Base-by-base conservation (phyloP, 2,113 vertebrate species). In the Sus scrofa region DNA sequence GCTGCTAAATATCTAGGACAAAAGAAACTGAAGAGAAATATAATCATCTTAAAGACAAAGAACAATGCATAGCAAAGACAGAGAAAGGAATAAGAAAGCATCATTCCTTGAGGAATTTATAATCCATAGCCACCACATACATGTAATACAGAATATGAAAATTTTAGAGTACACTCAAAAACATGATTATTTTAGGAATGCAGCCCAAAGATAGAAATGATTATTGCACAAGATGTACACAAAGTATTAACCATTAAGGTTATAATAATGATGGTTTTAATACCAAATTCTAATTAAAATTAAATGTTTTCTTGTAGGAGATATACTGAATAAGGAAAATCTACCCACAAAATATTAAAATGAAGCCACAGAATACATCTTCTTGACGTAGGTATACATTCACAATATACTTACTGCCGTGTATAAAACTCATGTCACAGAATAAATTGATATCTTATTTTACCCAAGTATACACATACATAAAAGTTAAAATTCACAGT, bases 211-310 rank as follows among this genome's bases (percentile, higher is more conserved):
- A 58, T 84, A 37, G 18, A n/a, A 78, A 18, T 73, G 13, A 50
- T 90, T 84, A 82, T 62, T 95, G 2, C 3, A n/a, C 7, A 89
- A 73, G 22, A 89, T 32, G 1, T 62, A 30, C 8, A 37, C 7
- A 60, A 71, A 79, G 6, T 74, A 62, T 91, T 77, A 88, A 70
- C 14, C 4, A n/a, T 3, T 94, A 56, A 24, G 8, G 1, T 32
- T 78, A 3, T 67, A 73, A 56, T 14, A 58, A 78, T 3, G 39
- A 67, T 87, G 20, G 30, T 92, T 94, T 86, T 19, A 58, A 34
- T 52, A 70, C 19, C 9, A 71, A 91, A 70, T 70, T 87, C 5
- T n/a, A 71, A 82, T 88, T 79, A 93, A 94, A 88, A 75, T 83
- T 8, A 91, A 79, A 65, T 89, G 10, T 70, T 90, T 26, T 44